Evolutionary conservation across 2,888 invertebrate genomes (phyloP).

Genomic region (Empis livida): DNA sequence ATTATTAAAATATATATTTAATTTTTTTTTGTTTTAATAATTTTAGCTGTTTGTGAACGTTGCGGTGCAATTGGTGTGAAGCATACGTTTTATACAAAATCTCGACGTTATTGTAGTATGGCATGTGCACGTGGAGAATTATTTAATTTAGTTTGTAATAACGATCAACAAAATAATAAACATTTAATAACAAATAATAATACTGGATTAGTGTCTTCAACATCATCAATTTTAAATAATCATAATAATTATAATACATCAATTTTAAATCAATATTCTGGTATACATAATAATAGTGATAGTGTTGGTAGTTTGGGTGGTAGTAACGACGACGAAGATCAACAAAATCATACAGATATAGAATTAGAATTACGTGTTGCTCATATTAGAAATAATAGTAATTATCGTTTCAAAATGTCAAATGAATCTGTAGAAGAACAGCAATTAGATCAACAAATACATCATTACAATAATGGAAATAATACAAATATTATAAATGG

Average conservation of each 20-base stretch:
- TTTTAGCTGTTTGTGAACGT: constrained; percentile 66
- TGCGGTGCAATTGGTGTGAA: constrained; percentile 77
- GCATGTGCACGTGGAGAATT: constrained; percentile 54
- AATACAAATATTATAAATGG: constrained; percentile 15
- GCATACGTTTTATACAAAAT: constrained; percentile 74
- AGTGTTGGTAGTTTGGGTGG: neutral
- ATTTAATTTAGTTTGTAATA: constrained; percentile 31
- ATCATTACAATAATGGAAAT: constrained; percentile 14
- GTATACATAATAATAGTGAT: neutral
- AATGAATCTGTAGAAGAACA: constrained; percentile 30
- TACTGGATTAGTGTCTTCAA: constrained; percentile 8
- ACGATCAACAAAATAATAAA: neutral
- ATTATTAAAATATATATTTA: neutral
- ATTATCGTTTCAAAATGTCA: constrained; percentile 35
- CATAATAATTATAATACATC: constrained; percentile 8
- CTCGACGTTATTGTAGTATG: constrained; percentile 68
- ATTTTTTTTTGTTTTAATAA: constrained; percentile 5
- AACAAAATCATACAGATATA: constrained; percentile 18
- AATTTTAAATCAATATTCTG: constrained; percentile 12
- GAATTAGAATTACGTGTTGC: constrained; percentile 31
- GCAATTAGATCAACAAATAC: constrained; percentile 17
- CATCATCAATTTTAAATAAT: constrained; percentile 7
- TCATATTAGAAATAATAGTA: constrained; percentile 28
- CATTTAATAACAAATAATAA: neutral
- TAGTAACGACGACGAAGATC: constrained; percentile 6